A percentile compares a stretch with the other conserved stretches of the same genome.
phyloP scores from a whole-genome alignment of 2,797 vertebrate genomes.

The Sebastiscus tertius region DNA sequence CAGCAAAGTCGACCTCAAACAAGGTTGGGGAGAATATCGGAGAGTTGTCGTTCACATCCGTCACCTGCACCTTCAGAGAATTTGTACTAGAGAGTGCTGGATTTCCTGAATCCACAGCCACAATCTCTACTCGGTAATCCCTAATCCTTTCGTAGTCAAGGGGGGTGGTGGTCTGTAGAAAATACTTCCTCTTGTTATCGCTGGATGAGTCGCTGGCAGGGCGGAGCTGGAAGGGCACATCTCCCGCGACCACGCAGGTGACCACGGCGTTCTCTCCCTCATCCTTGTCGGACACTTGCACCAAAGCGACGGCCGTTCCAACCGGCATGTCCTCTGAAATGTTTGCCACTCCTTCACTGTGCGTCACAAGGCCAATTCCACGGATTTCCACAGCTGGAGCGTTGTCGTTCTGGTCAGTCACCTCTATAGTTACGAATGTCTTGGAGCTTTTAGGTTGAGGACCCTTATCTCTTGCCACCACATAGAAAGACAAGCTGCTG shows the following conservation, averaged over 20 bases:
- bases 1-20: conserved; percentile 94
- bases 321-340: conserved; percentile 97
- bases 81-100: conserved; percentile 97
- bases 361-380: conserved; percentile 95
- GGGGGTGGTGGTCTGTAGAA: conserved; percentile 95
- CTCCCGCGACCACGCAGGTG: conserved; percentile 96
- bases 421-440: conserved; percentile 92
- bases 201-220: conserved; percentile 94
- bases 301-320: conserved; percentile 95
- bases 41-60: conserved; percentile 95
- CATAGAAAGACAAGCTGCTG: conserved; percentile 91
- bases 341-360: conserved; percentile 95
- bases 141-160: conserved; percentile 93
- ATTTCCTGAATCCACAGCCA: conserved; percentile 97
- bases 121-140: conserved; percentile 95
- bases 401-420: conserved; percentile 98
- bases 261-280: conserved; percentile 98
- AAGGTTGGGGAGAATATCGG: conserved; percentile 93
- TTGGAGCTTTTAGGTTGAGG: conserved; percentile 95
- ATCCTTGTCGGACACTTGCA: conserved; percentile 97
- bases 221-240: conserved; percentile 96
- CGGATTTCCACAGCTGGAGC: conserved; percentile 96
- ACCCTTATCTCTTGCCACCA: conserved; percentile 96
- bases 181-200: conserved; percentile 98
- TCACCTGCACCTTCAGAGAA: conserved; percentile 96